Percentiles rank a stretch among this genome's conserved stretches.
Evolutionary conservation across 2,888 invertebrate species (phyloP).

Genomic region (Polydrusus tereticollis): DNA sequence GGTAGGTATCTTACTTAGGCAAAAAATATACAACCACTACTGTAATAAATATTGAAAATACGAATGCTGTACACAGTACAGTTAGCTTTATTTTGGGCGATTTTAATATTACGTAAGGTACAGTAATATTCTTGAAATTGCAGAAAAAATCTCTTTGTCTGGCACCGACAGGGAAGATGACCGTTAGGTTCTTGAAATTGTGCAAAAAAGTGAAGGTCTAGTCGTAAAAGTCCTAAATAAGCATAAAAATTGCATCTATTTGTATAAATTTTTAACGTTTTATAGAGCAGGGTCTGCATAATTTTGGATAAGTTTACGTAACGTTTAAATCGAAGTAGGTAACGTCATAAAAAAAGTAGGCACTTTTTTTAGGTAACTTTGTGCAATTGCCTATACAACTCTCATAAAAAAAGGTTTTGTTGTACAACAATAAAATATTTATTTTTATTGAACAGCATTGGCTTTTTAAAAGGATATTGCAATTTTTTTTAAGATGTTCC

Average conservation of each 20-base stretch:
- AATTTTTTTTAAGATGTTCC: not conserved
- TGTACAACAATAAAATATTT: not conserved
- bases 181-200: slow-evolving; percentile 38
- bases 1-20: slow-evolving; percentile 4
- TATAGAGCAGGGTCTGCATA: slow-evolving; percentile 2
- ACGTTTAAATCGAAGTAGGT: slow-evolving; percentile 9
- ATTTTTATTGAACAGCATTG: not conserved
- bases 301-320: not conserved
- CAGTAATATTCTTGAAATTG: slow-evolving; percentile 25
- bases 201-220: slow-evolving; percentile 24
- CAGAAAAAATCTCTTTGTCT: slow-evolving; percentile 31
- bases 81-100: slow-evolving; percentile 24
- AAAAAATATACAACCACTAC: slow-evolving; percentile 24
- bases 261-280: slow-evolving; percentile 29
- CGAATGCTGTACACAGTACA: no score
- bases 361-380: slow-evolving; percentile 28
- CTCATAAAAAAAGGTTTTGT: slow-evolving; percentile 14
- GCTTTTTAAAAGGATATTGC: not conserved
- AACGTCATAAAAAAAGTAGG: slow-evolving; percentile 18
- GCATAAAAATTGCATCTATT: slow-evolving; percentile 36
- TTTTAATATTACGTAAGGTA: slow-evolving; percentile 21
- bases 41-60: slow-evolving; percentile 24
- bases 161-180: not conserved
- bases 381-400: slow-evolving; percentile 26
- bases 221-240: slow-evolving; percentile 24